A percentile compares a stretch with the other conserved stretches of the same genome.
Conservation (phyloP, 1,140 invertebrate genomes). For the Belonocnema kinseyi region DNA sequence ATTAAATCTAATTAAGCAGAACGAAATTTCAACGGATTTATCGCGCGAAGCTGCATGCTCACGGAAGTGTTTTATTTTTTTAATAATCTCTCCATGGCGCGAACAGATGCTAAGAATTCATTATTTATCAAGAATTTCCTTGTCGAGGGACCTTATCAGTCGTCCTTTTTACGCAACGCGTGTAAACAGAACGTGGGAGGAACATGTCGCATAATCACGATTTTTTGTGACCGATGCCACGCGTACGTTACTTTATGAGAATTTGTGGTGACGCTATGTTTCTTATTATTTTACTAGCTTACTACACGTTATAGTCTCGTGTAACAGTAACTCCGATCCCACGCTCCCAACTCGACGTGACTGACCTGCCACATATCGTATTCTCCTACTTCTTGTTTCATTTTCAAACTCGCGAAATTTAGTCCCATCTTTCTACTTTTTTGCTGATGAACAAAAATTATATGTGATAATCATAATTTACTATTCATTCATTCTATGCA, state of each 20-base stretch:
- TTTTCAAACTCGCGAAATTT: not conserved
- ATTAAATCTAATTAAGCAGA: not conserved
- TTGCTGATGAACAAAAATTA: too few species aligned
- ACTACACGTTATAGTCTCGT: slow-evolving; percentile 37
- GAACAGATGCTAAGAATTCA: not conserved
- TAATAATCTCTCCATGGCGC: too few species aligned
- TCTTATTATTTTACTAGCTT: not conserved
- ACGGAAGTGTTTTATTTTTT: not conserved
- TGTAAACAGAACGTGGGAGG: slow-evolving; percentile 1
- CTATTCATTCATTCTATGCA: too few species aligned
- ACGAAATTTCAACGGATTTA: not conserved
- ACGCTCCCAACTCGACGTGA: slow-evolving; percentile 47
- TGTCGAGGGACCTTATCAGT: not conserved
- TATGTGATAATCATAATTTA: too few species aligned
- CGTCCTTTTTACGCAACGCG: slow-evolving; percentile 21
- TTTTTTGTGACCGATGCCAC: not conserved
- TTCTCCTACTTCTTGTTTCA: too few species aligned
- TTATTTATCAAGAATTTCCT: slow-evolving; percentile 13
- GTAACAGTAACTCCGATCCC: slow-evolving; percentile 56
- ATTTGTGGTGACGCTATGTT: not conserved
- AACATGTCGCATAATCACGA: not conserved
- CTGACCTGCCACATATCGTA: slow-evolving; percentile 24
- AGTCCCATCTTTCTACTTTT: not conserved
- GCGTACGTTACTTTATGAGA: not conserved
- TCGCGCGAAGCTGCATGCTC: not conserved